These are phyloP conservation scores for Thera obeliscata DNA, from an alignment of 2,888 invertebrate species.

Conservation along the genomic window DNA sequence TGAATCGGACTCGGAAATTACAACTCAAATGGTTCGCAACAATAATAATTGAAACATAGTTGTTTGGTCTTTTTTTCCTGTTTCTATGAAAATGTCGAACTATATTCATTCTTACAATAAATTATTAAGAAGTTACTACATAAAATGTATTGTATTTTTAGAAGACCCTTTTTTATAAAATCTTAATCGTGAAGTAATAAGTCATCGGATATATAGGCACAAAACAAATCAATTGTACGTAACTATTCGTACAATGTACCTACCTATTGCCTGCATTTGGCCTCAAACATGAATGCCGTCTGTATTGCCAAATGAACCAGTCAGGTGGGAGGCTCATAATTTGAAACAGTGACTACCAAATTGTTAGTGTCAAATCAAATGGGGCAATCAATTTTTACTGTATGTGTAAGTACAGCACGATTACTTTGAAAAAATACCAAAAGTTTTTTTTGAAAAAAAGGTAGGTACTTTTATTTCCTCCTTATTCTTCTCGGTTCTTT, in stretches of 20 bases:
- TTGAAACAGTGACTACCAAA: slow-evolving; percentile 37
- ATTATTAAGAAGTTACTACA: too few relatives aligned
- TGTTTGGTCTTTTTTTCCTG: too few relatives aligned
- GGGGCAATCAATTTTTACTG: slow-evolving; percentile 22
- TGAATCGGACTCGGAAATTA: background rate
- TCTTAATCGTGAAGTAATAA: too few relatives aligned
- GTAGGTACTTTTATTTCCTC: too few relatives aligned
- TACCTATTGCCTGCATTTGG: slow-evolving; percentile 37
- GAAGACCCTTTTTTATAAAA: too few relatives aligned
- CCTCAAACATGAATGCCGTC: slow-evolving; percentile 55
- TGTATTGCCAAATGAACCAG: slow-evolving; percentile 61
- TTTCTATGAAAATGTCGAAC: too few relatives aligned
- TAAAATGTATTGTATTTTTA: too few relatives aligned
- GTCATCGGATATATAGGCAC: background rate
- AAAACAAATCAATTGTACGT: background rate
- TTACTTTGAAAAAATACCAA: background rate
- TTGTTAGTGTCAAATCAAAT: slow-evolving; percentile 21
- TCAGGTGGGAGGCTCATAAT: slow-evolving; percentile 52
- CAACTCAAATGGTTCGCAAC: background rate
- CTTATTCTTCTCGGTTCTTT: too few relatives aligned
- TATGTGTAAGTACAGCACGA: background rate
- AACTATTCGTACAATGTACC: background rate
- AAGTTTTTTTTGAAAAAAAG: background rate
- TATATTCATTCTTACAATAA: too few relatives aligned
- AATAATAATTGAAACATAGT: background rate